Percentiles rank a stretch among this genome's conserved stretches.
Evolutionary conservation across 2,113 vertebrate genomes (phyloP).

Genomic region (Dasyurus viverrinus): DNA sequence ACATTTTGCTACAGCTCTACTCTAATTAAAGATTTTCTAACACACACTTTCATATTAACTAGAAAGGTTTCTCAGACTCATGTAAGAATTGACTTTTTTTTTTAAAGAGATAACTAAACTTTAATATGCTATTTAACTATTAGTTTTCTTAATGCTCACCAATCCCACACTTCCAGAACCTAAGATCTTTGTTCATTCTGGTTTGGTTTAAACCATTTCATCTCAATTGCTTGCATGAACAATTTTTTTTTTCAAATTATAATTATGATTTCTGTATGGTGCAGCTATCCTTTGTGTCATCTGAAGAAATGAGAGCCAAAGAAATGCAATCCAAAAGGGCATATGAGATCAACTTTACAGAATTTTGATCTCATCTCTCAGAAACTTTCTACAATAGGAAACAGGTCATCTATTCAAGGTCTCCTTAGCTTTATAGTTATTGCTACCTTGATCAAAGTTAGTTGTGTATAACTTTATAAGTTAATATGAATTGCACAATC

Average conservation of each 20-base stretch:
- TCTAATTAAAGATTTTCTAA: conserved; percentile 70
- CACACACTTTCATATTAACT: conserved; percentile 30
- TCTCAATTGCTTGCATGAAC: conserved; percentile 41
- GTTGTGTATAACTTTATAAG: neutral
- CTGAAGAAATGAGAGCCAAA: conserved; percentile 9
- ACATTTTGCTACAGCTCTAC: conserved; percentile 55
- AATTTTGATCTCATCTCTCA: neutral
- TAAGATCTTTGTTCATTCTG: conserved; percentile 8
- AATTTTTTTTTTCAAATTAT: conserved; percentile 52
- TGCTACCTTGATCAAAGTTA: neutral
- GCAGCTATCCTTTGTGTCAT: neutral
- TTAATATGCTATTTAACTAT: conserved; percentile 1
- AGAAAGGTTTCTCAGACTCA: conserved; percentile 31
- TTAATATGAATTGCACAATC: neutral
- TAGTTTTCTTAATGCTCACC: neutral
- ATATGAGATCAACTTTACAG: neutral
- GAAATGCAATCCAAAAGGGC: conserved; percentile 18
- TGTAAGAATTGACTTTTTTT: conserved; percentile 38
- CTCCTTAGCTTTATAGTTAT: neutral
- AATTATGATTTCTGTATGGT: conserved; percentile 8
- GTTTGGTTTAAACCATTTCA: conserved; percentile 44
- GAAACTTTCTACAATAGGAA: neutral
- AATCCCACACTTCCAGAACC: neutral
- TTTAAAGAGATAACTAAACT: conserved; percentile 4
- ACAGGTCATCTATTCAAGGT: neutral